Evolutionary conservation across 2,797 vertebrate genomes (phyloP), one percentile per base, ranked within the genome.

Genomic region (Pygocentrus nattereri): DNA sequence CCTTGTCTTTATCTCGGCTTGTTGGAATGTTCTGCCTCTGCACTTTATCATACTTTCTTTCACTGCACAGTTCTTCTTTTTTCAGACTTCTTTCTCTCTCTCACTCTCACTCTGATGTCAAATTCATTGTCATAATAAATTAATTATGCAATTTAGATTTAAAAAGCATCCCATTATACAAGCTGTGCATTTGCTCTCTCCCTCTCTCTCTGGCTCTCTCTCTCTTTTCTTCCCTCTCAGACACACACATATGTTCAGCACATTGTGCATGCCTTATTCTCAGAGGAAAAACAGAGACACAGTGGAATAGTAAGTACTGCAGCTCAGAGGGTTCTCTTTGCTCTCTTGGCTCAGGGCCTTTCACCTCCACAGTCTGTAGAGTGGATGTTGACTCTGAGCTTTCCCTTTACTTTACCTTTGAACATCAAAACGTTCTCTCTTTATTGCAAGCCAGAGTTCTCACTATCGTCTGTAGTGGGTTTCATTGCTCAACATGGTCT

Each of bases 161-260:
- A 50, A 50, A 16, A 18, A 10, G 2, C 13, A 50, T 18, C 4
- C 49, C 13, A 0, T 18, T 18, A 50, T 50, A 7, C 8, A 44
- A 8, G 49, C 15, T 50, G 15, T 50, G 49, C 15, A 18, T 50
- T 54, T 25, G 23, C 23, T 25, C 58, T 59, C 58, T 12, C 61
- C 34, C 30, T 34, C 25, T 30, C 23, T 27, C 3, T 5, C 13
- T 62, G 3, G 30, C 27, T 31, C 61, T 18, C 61, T 31, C 61
- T 18, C 30, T 19, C 59, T 15, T 21, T 58, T 16, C 73, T 56
- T 10, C 65, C 44, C 58, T 47, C 73, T 56, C 59, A 44, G 47
- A 16, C 50, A 64, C 6, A 71, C 76, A 85, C 84, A 79, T 81
- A 79, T 85, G 85, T 78, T 72, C 59, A 76, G 52, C 85, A 87